Evolutionary conservation across 2,113 vertebrate genomes (phyloP).

Genomic region (Esox niger): DNA sequence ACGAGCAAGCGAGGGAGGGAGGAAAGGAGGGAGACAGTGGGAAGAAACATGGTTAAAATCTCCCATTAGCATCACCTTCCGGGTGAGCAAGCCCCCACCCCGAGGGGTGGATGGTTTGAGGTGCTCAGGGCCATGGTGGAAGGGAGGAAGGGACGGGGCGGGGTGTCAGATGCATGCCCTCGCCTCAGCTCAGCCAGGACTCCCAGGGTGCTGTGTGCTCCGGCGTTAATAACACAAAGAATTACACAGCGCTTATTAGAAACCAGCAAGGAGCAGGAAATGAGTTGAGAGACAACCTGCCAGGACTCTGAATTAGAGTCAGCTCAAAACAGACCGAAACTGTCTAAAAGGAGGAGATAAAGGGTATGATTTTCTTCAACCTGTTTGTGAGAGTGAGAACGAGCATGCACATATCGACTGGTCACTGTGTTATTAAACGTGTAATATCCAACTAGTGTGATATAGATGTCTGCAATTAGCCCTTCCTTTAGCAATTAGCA

Average conservation of each 20-base stretch:
- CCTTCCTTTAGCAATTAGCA: constrained; percentile 52
- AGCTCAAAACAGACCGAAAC: constrained; percentile 15
- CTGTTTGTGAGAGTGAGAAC: constrained; percentile 26
- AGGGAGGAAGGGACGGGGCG: constrained; percentile 2
- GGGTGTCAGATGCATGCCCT: constrained; percentile 17
- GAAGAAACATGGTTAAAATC: constrained; percentile 18
- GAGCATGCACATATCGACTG: background rate
- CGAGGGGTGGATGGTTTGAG: constrained; percentile 5
- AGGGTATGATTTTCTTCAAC: too few species aligned
- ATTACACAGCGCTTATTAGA: constrained; percentile 59
- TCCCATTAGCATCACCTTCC: constrained; percentile 29
- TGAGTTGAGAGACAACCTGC: constrained; percentile 54
- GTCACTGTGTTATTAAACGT: constrained; percentile 1
- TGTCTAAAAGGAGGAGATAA: background rate
- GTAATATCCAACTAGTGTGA: constrained; percentile 7
- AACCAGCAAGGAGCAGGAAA: constrained; percentile 55
- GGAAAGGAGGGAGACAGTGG: constrained; percentile 5
- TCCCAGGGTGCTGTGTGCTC: background rate
- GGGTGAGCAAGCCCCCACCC: background rate
- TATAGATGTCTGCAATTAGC: constrained; percentile 34
- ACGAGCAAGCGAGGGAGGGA: constrained; percentile 19
- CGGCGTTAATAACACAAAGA: constrained; percentile 56
- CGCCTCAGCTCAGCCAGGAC: constrained; percentile 46
- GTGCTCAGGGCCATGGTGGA: background rate
- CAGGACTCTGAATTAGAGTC: constrained; percentile 35